Evolutionary conservation across 2,797 vertebrate species (phyloP), one percentile per base, ranked within the genome.

Genomic region (Scolopax rusticola): DNA sequence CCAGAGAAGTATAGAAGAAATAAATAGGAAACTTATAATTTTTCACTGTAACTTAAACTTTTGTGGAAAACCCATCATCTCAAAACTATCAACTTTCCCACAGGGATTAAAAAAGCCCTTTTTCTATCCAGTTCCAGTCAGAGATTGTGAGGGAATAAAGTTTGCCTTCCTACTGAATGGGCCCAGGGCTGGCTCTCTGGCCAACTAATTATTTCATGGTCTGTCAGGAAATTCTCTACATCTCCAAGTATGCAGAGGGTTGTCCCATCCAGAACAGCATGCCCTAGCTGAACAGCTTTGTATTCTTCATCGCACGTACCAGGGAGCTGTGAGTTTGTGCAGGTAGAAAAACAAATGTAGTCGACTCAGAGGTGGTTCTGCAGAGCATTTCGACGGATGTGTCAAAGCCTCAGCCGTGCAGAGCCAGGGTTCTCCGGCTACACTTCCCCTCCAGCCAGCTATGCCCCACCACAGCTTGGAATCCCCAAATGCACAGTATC

Each of bases 161-260:
- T 84, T 87, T 94, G 48, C 83, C 69, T 91, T 94, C 59, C 65
- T 94, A 51, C 86, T 77, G 84, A 87, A 65, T 51, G 56, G 68
- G 51, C 78, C 56, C 36, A 84, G 70, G 63, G 27, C 33, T 67
- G 51, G 16, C 74, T 88, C 85, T 94, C 88, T 82, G 85, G 85
- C 80, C 83, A 89, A 73, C 48, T 93, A 93, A 76, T 84, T 92
- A 79, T 87, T 94, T 91, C 71, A 74, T 92, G 70, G 90, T 83
- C 45, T 74, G 36, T 83, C 92, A 96, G 91, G 86, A 97, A 95
- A 96, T 92, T 93, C 88, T 84, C 80, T 93, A 74, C 48, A 87
- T 90, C 64, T 77, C 51, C 28, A 94, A 92, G 41, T 80, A 95
- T 80, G 89, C 53, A 71, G 61, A 53, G 60, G 48, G 48, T 78